Percentiles rank a stretch among this genome's conserved stretches.
phyloP scores from a whole-genome alignment of 35 echinoderm and acorn worm species.

The Lytechinus variegatus region DNA sequence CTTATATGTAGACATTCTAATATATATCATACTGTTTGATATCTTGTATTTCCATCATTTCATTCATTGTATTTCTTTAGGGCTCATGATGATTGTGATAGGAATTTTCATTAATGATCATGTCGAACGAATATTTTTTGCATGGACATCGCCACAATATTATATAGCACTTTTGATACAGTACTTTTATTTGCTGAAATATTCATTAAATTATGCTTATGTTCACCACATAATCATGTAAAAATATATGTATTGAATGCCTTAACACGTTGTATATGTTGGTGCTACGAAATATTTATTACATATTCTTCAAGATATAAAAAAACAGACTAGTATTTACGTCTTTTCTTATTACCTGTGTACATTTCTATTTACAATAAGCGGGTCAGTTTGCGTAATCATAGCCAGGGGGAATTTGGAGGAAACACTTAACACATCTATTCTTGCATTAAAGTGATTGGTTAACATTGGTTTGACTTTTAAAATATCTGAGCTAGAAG shows the following conservation, averaged over 20 bases:
- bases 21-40: too few relatives aligned
- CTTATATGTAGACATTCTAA: too few relatives aligned
- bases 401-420: not conserved
- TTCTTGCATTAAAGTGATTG: too few relatives aligned
- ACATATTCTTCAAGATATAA: not conserved
- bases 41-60: too few relatives aligned
- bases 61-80: too few relatives aligned
- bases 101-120: not conserved
- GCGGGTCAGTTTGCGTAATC: not conserved
- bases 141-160: not conserved
- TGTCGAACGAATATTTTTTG: not conserved
- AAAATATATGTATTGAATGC: not conserved
- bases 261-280: not conserved
- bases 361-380: not conserved
- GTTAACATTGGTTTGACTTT: too few relatives aligned
- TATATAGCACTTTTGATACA: not conserved
- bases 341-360: not conserved
- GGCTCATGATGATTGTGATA: not conserved
- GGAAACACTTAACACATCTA: not conserved
- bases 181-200: not conserved
- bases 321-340: not conserved
- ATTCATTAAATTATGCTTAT: not conserved
- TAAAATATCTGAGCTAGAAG: too few relatives aligned
- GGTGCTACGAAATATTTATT: not conserved
- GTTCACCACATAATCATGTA: not conserved